Base-by-base conservation (phyloP, 2,113 vertebrate species). In the Brachirus orientalis region DNA sequence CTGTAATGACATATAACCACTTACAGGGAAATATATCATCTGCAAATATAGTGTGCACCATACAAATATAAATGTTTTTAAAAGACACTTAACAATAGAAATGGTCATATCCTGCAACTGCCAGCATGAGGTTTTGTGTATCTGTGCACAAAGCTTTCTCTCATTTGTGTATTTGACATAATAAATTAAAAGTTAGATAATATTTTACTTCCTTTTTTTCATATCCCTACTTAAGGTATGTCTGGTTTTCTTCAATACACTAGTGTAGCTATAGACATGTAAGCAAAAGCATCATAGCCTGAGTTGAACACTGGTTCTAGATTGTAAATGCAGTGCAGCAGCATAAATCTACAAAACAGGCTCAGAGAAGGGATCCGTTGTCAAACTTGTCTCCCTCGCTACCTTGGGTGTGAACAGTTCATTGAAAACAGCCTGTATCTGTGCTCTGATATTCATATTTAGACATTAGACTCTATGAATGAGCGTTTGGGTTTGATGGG, bases 391-490 rank as follows among this genome's bases (percentile, higher is more conserved):
- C 75, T 83, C 83, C 77, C 77, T 68, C 66, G 82, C 80, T 87
- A 80, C 86, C 83, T 80, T 67, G 70, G 43, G 56, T 77, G 76
- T 60, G 64, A 64, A 68, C 50, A 28, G 28, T 47, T 60, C 74
- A 62, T 82, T 63, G 38, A 33, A 75, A 76, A 63, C 67, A 53
- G 68, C 76, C 69, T 60, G 56, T 43, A 16, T 53, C 75, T 87
- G 83, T 80, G 85, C 83, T 82, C 78, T 36, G 20, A 76, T 51
- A 19, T 68, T 37, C 68, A 45, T 12, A 28, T 58, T 95, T 86
- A 99, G 28, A 99, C 98, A 1, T 99, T 99, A 0, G 98, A 99
- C 82, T 99, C 97, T 71, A 99, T 95, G 88, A 98, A 98, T 0
- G 97, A 97, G 50, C 95, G 95, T 89, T 99, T 99, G 93, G 97